Evolutionary conservation across 1,140 invertebrate genomes (phyloP), one percentile per base, ranked within the genome.

Genomic region (Drosophila ironensis): DNA sequence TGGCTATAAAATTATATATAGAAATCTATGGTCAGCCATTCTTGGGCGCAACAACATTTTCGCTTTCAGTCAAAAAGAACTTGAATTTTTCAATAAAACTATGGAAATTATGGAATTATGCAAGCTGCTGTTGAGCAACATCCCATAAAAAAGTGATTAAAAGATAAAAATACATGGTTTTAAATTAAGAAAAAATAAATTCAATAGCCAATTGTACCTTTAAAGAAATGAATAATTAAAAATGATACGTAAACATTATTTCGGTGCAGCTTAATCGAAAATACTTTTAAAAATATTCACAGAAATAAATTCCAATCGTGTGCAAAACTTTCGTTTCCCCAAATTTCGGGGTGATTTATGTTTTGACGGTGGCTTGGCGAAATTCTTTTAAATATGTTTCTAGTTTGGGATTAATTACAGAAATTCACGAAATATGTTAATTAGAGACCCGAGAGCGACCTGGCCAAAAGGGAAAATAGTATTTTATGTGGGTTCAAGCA

Each of bases 301-400:
- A 30, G n/a, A 16, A 19, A 24, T 19, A 20, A 22, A 11, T 11
- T 12, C 14, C 7, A 12, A 17, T n/a, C 41, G 12, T 44, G 47
- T 14, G 47, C 19, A 19, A 33, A 74, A 77, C 67, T 76, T 76
- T 76, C 66, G 22, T 77, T 72, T 77, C 41, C n/a, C 22, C 8
- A 7, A 38, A 28, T 40, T 11, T 20, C 7, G 14, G 33, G 8
- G 30, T 63, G 41, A 61, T 48, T 24, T 59, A 45, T 61, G 53
- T 59, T 63, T 38, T 63, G 7, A 20, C 41, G 8, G 16, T 24
- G 16, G 17, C 24, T 46, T 22, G 12, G 16, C 38, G 30, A 60
- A 54, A 53, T 60, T 76, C 68, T 72, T 54, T 3, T 14, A 63
- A 11, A 47, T 47, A 35, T 66, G 17, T 67, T 41, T 51, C 11